These are phyloP conservation scores for Psittacula derbiana DNA, from an alignment of 2,797 vertebrate genomes.

Conservation along the genomic window DNA sequence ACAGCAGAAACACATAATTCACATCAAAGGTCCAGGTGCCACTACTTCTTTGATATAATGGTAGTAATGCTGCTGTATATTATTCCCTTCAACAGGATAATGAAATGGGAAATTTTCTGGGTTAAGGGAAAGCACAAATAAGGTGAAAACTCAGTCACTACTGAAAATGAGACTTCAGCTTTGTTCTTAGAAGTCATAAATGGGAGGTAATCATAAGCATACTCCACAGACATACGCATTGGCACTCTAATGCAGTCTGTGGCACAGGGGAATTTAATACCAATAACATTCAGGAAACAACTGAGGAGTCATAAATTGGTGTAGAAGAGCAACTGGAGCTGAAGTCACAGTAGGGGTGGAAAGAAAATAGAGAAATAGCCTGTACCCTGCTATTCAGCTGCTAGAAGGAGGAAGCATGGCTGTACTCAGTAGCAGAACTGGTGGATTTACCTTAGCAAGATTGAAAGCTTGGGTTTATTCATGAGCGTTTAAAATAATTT, in stretches of 20 bases:
- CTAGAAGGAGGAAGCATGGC: neutral
- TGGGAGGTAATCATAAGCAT: neutral
- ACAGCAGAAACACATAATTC: neutral
- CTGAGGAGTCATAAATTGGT: neutral
- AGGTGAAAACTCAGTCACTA: neutral
- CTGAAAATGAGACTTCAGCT: neutral
- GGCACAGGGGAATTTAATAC: neutral
- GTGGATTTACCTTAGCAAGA: neutral
- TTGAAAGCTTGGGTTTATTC: neutral
- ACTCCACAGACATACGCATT: neutral
- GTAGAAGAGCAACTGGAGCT: neutral
- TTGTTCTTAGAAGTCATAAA: constrained; percentile 12
- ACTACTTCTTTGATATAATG: neutral
- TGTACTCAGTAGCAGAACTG: neutral
- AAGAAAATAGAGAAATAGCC: neutral
- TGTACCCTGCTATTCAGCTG: neutral
- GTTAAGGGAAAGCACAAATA: neutral
- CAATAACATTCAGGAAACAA: neutral
- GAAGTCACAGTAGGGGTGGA: neutral
- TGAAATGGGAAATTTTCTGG: constrained; percentile 24
- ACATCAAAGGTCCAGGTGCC: neutral
- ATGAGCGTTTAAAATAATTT: neutral
- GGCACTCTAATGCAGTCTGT: neutral
- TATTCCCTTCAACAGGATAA: neutral
- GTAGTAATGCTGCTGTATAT: neutral